Base-by-base conservation (phyloP, 2,888 invertebrate genomes). In the Spilarctia lutea region DNA sequence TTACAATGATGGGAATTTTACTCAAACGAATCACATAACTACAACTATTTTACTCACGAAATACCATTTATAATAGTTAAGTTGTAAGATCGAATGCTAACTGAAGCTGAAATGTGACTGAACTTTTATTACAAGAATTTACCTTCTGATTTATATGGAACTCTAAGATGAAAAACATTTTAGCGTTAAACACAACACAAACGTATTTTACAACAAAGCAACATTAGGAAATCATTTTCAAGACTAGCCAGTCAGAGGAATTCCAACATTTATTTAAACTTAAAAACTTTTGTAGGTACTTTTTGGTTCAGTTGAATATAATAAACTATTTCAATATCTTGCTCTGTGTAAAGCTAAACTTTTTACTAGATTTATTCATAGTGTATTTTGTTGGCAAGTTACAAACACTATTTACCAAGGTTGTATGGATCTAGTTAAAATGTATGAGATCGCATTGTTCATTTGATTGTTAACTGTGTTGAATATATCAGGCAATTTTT, bases 371-470 rank as follows among this genome's bases (percentile, higher is more conserved):
- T 70, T 65, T 52, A 80, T 79, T 74, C 71, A 77, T 73, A 79
- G 83, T 71, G 82, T 73, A 74, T 78, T 85, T 88, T 83, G 86
- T 86, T 83, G 80, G 82, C 81, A 83, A 84, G 81, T 83, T 83
- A 84, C 83, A 63, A 68, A 83, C 85, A 79, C 75, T 85, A 83
- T 88, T 87, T 87, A 84, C 85, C 85, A 89, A 87, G 87, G 85
- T 84, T 81, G 85, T 88, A 91, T 89, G 89, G 90, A 90, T 85
- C 82, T 79, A 84, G 90, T 91, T 91, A 89, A 90, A 89, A 91
- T 91, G 89, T 87, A 91, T 91, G 91, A 90, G 89, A 90, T 85
- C 81, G 81, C 88, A 90, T 92, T 91, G 91, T 92, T 90, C 85
- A 77, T 78, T 80, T 82, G 83, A 89, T 91, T 89, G 88, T 89